Percentiles rank a stretch among this genome's conserved stretches.
These are phyloP conservation scores for Gymnothorax javanicus DNA, from an alignment of 2,797 vertebrate genomes.

Conservation along the genomic window DNA sequence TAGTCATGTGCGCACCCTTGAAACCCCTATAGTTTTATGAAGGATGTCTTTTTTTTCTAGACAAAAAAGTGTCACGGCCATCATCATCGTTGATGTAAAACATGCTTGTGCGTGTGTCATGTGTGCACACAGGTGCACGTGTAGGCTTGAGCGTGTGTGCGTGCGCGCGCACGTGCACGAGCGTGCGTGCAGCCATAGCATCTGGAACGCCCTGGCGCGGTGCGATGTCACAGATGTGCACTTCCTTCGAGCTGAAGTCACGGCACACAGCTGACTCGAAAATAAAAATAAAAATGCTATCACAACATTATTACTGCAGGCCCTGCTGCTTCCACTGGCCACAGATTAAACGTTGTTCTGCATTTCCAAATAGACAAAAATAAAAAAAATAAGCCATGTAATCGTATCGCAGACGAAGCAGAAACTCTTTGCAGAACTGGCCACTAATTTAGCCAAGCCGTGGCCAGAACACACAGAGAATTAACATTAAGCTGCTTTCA, in stretches of 20 bases:
- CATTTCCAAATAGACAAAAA: background rate
- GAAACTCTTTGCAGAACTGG: background rate
- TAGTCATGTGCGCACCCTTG: no score
- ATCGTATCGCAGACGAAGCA: background rate
- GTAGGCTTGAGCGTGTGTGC: background rate
- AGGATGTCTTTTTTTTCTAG: no score
- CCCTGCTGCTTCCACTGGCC: background rate
- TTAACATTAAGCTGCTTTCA: no score
- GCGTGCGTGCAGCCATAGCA: slow-evolving; percentile 15
- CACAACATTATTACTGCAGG: background rate
- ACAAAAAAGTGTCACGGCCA: no score
- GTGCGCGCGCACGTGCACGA: slow-evolving; percentile 10
- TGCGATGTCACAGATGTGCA: background rate
- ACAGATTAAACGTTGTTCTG: background rate
- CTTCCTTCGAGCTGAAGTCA: background rate
- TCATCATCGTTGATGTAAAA: no score
- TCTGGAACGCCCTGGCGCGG: background rate
- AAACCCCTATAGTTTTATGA: no score
- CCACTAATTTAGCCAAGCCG: background rate
- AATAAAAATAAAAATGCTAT: background rate
- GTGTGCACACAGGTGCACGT: background rate
- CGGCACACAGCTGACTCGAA: background rate
- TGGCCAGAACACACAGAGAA: background rate
- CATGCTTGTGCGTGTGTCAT: no score
- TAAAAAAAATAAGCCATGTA: background rate